These are phyloP conservation scores for Pimpla rufipes DNA, from an alignment of 2,888 invertebrate genomes.

Conservation along the genomic window DNA sequence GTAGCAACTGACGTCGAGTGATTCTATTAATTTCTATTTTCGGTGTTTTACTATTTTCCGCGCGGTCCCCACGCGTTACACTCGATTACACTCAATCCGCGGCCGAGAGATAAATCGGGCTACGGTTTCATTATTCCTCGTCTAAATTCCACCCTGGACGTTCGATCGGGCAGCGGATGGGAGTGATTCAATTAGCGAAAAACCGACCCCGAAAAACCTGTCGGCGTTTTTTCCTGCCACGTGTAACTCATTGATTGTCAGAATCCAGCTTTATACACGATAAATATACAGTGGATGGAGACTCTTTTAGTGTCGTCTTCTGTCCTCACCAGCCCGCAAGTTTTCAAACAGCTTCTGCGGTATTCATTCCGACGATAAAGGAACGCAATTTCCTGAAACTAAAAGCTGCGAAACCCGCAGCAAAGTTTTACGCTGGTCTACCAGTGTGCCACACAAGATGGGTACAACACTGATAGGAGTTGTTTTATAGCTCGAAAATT, in stretches of 20 bases:
- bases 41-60: not conserved
- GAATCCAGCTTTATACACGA: too few species aligned
- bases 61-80: not conserved
- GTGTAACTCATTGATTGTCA: too few species aligned
- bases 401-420: not conserved
- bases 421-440: not conserved
- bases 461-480: too few species aligned
- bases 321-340: not conserved
- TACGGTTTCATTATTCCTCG: not conserved
- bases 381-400: not conserved
- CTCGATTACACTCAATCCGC: not conserved
- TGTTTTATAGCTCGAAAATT: too few species aligned
- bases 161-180: too few species aligned
- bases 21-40: not conserved
- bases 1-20: constrained; percentile 26
- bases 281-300: too few species aligned
- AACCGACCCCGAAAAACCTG: too few species aligned
- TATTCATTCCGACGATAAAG: constrained; percentile 3
- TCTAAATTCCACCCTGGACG: not conserved
- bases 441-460: too few species aligned
- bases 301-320: too few species aligned
- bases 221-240: too few species aligned
- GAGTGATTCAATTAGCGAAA: too few species aligned
- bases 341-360: not conserved
- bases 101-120: too few species aligned